phyloP scores from a whole-genome alignment of 2,797 vertebrate genomes.

The Manis javanica region DNA sequence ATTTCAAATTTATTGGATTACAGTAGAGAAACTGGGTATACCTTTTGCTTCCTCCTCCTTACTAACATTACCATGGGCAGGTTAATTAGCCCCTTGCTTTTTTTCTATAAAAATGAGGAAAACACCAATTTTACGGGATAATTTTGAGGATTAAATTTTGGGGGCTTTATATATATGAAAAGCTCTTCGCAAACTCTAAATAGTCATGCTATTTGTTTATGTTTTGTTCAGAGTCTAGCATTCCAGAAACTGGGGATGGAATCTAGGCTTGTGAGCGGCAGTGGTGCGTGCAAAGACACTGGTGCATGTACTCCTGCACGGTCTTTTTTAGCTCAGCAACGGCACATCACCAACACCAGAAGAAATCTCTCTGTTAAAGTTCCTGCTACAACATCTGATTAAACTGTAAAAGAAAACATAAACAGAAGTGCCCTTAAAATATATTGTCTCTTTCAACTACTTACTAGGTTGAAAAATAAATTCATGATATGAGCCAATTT shows the following conservation, averaged over 20 bases:
- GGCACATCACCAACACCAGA: constrained; percentile 94
- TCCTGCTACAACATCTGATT: constrained; percentile 92
- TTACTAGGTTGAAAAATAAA: constrained; percentile 66
- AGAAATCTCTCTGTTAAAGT: constrained; percentile 91
- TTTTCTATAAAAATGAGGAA: background rate
- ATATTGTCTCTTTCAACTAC: constrained; percentile 82
- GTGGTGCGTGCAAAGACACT: constrained; percentile 81
- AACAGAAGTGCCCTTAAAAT: constrained; percentile 97
- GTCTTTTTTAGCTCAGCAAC: constrained; percentile 96
- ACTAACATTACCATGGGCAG: background rate
- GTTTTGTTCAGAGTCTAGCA: constrained; percentile 90
- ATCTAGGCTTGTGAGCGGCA: constrained; percentile 90
- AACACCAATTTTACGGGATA: background rate
- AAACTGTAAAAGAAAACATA: constrained; percentile 82
- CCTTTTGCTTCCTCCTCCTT: background rate
- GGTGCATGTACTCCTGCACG: constrained; percentile 84
- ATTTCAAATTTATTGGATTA: background rate
- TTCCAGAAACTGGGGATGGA: constrained; percentile 97
- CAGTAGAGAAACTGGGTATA: constrained; percentile 25
- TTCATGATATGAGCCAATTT: constrained; percentile 85
- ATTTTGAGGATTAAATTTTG: background rate
- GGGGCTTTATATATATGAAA: background rate
- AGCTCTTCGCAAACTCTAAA: background rate
- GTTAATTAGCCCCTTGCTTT: background rate
- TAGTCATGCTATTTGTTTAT: background rate